These are phyloP conservation scores for Drosophila mayri DNA, from an alignment of 1,140 invertebrate species.

Conservation along the genomic window DNA sequence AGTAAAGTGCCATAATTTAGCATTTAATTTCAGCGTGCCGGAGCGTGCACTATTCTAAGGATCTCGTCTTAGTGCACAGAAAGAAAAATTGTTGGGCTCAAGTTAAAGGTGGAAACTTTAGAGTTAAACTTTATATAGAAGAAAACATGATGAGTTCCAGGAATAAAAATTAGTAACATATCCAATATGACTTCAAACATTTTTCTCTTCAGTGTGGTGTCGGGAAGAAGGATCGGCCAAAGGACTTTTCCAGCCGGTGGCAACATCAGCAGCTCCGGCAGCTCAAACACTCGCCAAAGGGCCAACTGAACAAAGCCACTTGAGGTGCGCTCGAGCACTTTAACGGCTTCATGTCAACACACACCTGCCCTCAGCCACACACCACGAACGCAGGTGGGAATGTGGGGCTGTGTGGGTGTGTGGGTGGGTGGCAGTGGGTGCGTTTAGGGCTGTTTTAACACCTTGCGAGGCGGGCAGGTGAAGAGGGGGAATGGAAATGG, in stretches of 20 bases:
- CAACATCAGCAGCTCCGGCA: conserved; percentile 33
- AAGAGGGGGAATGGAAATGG: conserved; percentile 31
- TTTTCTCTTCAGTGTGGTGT: background rate
- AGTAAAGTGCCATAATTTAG: conserved; percentile 75
- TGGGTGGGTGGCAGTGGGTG: conserved; percentile 14
- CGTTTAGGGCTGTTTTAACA: conserved; percentile 81
- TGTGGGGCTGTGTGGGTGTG: conserved; percentile 25
- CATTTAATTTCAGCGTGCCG: conserved; percentile 58
- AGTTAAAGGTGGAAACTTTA: background rate
- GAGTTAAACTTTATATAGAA: too few relatives aligned
- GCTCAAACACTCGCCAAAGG: conserved; percentile 78
- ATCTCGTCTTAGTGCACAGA: background rate
- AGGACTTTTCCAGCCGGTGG: conserved; percentile 15
- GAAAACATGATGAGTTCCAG: too few relatives aligned
- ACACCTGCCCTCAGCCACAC: conserved; percentile 32
- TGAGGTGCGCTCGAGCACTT: conserved; percentile 82
- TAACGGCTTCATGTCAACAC: conserved; percentile 79
- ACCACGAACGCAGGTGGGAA: conserved; percentile 29
- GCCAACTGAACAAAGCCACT: conserved; percentile 82
- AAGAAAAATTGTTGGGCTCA: background rate
- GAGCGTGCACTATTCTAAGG: conserved; percentile 29
- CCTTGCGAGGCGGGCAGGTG: conserved; percentile 49
- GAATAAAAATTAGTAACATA: too few relatives aligned
- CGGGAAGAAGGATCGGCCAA: conserved; percentile 3
- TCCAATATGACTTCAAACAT: background rate